Base-by-base conservation (phyloP, 37 sponge, comb jelly and placozoan species). In the Chondrilla cf. caribensis region DNA sequence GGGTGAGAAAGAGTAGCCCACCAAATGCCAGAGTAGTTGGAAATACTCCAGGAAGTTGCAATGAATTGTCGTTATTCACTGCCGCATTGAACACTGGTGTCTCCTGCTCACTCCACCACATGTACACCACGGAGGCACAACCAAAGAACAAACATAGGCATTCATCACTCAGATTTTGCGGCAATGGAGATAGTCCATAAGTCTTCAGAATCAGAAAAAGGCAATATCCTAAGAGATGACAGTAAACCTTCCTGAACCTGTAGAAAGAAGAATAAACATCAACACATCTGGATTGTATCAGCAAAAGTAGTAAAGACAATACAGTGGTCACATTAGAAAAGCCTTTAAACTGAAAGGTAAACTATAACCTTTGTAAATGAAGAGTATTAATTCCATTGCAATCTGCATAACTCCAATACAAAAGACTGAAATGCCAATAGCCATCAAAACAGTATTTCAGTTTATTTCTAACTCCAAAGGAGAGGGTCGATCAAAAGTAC, bases 191-290 rank as follows among this genome's bases (percentile, higher is more conserved):
- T 28, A 62, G 6, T 19, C 64, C 64, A 62, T 7, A 62, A n/a
- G 15, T 5, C 22, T 62, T 28, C 22, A n/a, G 15, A 62, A 62
- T 62, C 29, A 62, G 25, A 62, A 29, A 15, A n/a, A 62, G 22
- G 64, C 25, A 28, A 28, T 62, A 62, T n/a, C 64, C 64, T 7
- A 62, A n/a, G 4, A 62, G 6, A 15, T 62, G 64, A 15, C 64
- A 62, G 64, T 62, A 62, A n/a, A 62, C 64, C 22, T 62, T 62
- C 7, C 64, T n/a, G 15, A 62, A 62, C 29, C 64, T 62, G 29
- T n/a, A 15, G 29, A 62, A 62, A 7, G 15, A 62, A 55, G 11
- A 19, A 55, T 55, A 19, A 55, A 55, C 11, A 19, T 55, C 57
- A 55, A n/a, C n/a, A n/a, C n/a, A n/a, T n/a, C n/a, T n/a, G n/a